Conservation (phyloP, 2,113 vertebrate genomes). For the Colinus virginianus region DNA sequence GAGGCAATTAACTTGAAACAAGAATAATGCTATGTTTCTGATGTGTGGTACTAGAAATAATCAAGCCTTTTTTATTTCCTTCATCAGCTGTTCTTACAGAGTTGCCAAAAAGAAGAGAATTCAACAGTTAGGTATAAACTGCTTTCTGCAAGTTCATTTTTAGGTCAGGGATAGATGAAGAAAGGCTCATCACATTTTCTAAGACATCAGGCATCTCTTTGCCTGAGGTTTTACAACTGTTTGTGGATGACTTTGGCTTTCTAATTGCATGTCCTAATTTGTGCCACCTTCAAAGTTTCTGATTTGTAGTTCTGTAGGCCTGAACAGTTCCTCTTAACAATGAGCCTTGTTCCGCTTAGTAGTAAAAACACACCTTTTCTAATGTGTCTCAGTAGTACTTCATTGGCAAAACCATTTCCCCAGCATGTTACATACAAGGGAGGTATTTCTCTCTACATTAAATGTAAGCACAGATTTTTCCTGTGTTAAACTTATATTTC, state of each 20-base stretch:
- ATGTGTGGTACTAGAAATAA: background rate
- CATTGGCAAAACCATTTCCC: background rate
- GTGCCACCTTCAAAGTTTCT: background rate
- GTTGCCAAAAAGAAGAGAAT: slow-evolving; percentile 7
- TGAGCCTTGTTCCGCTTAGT: background rate
- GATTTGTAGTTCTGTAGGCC: background rate
- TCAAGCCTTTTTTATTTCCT: background rate
- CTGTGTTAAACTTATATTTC: background rate
- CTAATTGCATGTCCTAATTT: slow-evolving; percentile 1
- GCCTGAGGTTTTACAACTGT: slow-evolving; percentile 12
- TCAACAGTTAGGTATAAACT: slow-evolving; percentile 12
- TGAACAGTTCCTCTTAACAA: background rate
- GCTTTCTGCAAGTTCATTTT: slow-evolving; percentile 41
- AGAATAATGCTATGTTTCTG: background rate
- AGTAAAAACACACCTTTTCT: background rate
- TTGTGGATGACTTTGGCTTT: slow-evolving; percentile 7
- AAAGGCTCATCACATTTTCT: slow-evolving; percentile 38
- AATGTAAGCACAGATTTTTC: background rate
- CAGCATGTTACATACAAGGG: background rate
- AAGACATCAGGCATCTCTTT: background rate
- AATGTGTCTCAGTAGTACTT: background rate
- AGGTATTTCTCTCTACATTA: background rate
- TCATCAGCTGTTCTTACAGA: slow-evolving; percentile 33
- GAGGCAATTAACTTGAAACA: background rate
- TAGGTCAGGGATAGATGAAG: slow-evolving; percentile 35